These are phyloP conservation scores for Temnothorax rugatulus DNA, from an alignment of 2,888 invertebrate species.

Conservation along the genomic window DNA sequence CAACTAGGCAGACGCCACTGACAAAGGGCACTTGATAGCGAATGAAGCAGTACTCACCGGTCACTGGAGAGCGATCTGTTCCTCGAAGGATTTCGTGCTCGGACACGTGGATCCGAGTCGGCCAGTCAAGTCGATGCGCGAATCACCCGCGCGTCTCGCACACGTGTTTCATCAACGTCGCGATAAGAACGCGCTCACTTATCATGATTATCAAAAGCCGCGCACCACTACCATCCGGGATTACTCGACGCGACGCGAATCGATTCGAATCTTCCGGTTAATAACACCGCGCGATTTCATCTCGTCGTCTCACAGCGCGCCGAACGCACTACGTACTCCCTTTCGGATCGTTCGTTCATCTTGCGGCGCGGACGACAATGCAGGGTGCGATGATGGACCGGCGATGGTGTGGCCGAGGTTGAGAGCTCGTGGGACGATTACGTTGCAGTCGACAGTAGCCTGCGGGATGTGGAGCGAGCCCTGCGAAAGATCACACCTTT, in stretches of 20 bases:
- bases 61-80: constrained; percentile 24
- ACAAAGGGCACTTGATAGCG: constrained; percentile 24
- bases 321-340: neutral
- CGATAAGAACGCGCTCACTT: constrained; percentile 24
- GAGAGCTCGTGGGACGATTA: neutral
- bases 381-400: constrained; percentile 7
- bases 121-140: constrained; percentile 10
- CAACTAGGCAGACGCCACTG: constrained; percentile 10
- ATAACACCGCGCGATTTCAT: constrained; percentile 37
- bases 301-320: constrained; percentile 7
- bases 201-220: constrained; percentile 3
- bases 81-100: constrained; percentile 29
- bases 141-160: constrained; percentile 10
- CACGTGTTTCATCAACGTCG: constrained; percentile 30
- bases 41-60: constrained; percentile 45
- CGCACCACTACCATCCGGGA: neutral
- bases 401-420: neutral
- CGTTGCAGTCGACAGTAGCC: constrained; percentile 32
- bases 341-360: constrained; percentile 23
- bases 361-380: constrained; percentile 9
- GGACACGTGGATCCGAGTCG: constrained; percentile 10
- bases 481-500: constrained; percentile 45
- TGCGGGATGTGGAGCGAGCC: constrained; percentile 26
- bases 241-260: constrained; percentile 11
- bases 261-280: constrained; percentile 22